Evolutionary conservation across 2,888 invertebrate genomes (phyloP).

Genomic region (Dynastes maya): DNA sequence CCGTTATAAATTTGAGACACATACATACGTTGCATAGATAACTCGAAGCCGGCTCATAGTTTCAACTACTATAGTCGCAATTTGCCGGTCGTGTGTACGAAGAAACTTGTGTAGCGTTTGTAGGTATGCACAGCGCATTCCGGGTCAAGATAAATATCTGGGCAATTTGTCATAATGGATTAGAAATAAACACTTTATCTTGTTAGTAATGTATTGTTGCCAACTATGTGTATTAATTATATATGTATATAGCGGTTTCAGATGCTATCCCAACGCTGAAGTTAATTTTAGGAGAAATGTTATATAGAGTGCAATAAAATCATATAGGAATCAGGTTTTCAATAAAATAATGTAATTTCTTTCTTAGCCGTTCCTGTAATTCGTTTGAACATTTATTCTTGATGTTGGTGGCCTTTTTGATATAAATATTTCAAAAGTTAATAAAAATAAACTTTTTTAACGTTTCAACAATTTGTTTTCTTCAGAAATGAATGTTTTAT

Average conservation of each 20-base stretch:
- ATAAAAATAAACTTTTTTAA: too few relatives aligned
- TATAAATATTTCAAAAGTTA: too few relatives aligned
- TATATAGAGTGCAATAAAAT: too few relatives aligned
- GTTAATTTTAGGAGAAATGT: too few relatives aligned
- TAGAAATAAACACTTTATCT: slow-evolving; percentile 20
- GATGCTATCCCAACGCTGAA: too few relatives aligned
- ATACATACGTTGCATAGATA: slow-evolving; percentile 46
- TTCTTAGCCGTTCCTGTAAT: too few relatives aligned
- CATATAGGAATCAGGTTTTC: too few relatives aligned
- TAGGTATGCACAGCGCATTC: slow-evolving; percentile 14
- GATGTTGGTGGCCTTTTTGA: too few relatives aligned
- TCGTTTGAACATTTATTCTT: too few relatives aligned
- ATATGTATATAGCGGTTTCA: background rate
- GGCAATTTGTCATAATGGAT: slow-evolving; percentile 21
- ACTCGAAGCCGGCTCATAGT: slow-evolving; percentile 19
- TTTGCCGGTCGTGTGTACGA: slow-evolving; percentile 22
- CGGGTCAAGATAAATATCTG: slow-evolving; percentile 10
- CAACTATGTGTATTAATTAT: slow-evolving; percentile 10
- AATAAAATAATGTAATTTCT: too few relatives aligned
- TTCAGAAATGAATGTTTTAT: too few relatives aligned
- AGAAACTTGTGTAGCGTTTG: slow-evolving; percentile 2
- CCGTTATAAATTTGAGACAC: slow-evolving; percentile 40
- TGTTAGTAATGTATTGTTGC: slow-evolving; percentile 4
- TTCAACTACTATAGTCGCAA: background rate
- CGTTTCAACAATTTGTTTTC: too few relatives aligned